phyloP scores from a whole-genome alignment of 2,797 vertebrate species.

The Microhierax caerulescens region DNA sequence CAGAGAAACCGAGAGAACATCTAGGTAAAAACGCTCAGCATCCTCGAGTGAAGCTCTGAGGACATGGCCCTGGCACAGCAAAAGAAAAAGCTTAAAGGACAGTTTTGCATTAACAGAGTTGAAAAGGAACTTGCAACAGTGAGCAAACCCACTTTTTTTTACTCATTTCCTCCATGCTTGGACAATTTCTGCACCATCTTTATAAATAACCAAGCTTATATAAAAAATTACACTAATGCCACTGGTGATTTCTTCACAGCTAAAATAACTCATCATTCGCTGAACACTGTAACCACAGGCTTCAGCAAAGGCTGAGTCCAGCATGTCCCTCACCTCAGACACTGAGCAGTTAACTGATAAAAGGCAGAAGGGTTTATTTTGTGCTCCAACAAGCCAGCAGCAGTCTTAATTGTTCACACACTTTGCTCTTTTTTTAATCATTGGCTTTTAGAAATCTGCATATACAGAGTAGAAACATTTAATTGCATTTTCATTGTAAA shows the following conservation, averaged over 20 bases:
- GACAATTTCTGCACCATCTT: background rate
- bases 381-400: background rate
- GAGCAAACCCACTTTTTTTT: background rate
- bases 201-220: background rate
- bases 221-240: background rate
- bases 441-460: background rate
- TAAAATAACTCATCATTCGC: background rate
- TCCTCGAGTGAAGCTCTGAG: accelerated
- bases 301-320: background rate
- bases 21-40: background rate
- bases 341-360: background rate
- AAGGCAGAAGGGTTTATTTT: background rate
- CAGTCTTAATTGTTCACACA: background rate
- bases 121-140: background rate
- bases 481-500: background rate
- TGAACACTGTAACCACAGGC: accelerated
- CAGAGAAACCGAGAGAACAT: background rate
- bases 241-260: background rate
- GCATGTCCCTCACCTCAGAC: background rate
- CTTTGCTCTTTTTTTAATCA: background rate
- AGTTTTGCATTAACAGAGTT: background rate
- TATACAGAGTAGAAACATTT: background rate
- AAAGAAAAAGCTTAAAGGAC: background rate
- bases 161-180: background rate
- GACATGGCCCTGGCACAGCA: background rate